A percentile compares a stretch with the other conserved stretches of the same genome.
Conservation (phyloP, 2,797 vertebrate genomes). For the Urophycis tenuis region DNA sequence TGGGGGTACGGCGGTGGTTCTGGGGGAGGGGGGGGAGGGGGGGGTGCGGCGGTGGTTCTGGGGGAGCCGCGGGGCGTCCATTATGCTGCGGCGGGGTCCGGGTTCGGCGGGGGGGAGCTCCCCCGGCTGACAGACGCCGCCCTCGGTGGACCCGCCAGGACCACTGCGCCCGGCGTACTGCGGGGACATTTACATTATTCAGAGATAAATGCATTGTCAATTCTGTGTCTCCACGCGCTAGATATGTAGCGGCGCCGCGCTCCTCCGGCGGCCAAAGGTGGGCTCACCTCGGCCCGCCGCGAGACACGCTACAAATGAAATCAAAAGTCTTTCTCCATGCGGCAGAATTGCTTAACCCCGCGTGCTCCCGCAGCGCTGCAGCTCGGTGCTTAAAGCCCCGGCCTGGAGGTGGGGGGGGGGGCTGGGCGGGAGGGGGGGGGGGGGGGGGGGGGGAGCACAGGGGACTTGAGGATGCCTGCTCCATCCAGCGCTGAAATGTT, state of each 20-base stretch:
- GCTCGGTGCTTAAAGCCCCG: conserved; percentile 52
- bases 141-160: conserved; percentile 65
- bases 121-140: conserved; percentile 59
- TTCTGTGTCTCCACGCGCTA: conserved; percentile 77
- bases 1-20: too few species aligned
- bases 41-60: conserved; percentile 61
- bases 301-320: conserved; percentile 79
- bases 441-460: too few species aligned
- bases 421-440: conserved; percentile 43
- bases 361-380: conserved; percentile 40
- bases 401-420: conserved; percentile 31
- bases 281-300: conserved; percentile 70
- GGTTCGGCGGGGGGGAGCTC: too few species aligned
- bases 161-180: conserved; percentile 74
- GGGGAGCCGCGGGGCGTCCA: conserved; percentile 61
- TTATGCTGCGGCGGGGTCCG: conserved; percentile 62
- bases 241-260: conserved; percentile 72
- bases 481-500: not conserved
- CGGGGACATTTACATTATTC: conserved; percentile 82
- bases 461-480: not conserved
- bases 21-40: conserved; percentile 58
- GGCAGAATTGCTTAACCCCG: conserved; percentile 76
- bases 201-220: conserved; percentile 87
- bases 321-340: conserved; percentile 76
- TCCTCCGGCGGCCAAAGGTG: conserved; percentile 76